These are phyloP conservation scores for Biston betularia DNA, from an alignment of 2,888 invertebrate species.

Conservation along the genomic window DNA sequence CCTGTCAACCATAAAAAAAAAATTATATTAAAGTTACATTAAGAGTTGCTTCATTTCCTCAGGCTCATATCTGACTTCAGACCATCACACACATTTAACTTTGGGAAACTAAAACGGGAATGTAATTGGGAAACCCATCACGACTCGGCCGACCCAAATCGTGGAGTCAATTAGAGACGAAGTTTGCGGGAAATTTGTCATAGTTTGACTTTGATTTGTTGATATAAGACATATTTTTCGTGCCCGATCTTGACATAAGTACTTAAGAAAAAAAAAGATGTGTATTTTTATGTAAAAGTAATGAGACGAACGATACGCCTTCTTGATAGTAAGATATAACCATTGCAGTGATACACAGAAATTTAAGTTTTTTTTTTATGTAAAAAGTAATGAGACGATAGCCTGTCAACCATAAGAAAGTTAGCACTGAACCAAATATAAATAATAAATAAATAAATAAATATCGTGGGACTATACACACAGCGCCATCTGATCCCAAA, in stretches of 20 bases:
- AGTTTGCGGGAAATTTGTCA: constrained; percentile 25
- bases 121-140: constrained; percentile 35
- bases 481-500: too few relatives aligned
- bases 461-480: too few relatives aligned
- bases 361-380: too few relatives aligned
- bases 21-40: neutral
- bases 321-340: too few relatives aligned
- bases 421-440: too few relatives aligned
- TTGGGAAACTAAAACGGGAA: constrained; percentile 22
- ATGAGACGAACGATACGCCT: too few relatives aligned
- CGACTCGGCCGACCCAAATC: constrained; percentile 35
- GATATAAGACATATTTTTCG: neutral
- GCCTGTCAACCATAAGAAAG: too few relatives aligned
- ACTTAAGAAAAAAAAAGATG: neutral
- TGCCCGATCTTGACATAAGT: neutral
- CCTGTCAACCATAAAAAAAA: too few relatives aligned
- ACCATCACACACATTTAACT: constrained; percentile 32
- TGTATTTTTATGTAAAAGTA: too few relatives aligned
- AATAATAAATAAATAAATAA: too few relatives aligned
- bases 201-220: constrained; percentile 16
- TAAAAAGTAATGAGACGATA: too few relatives aligned
- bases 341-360: too few relatives aligned
- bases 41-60: neutral
- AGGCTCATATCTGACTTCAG: constrained; percentile 14
- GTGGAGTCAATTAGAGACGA: constrained; percentile 34